Conservation (phyloP, 2,797 vertebrate genomes). For the Momotus momota region DNA sequence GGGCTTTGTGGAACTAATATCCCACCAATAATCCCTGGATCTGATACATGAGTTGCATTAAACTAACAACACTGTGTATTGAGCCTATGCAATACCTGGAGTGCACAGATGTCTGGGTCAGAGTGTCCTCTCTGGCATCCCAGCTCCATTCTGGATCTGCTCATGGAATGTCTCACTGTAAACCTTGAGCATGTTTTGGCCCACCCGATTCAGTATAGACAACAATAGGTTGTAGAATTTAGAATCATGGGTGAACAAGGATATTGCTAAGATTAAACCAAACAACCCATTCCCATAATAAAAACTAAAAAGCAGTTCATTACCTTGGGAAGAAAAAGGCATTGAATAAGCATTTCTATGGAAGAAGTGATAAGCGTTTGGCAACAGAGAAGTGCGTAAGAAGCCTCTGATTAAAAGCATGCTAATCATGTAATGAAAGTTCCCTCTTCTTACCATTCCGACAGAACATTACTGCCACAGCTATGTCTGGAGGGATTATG, state of each 20-base stretch:
- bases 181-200: not conserved
- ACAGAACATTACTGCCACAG: not conserved
- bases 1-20: not conserved
- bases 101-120: not conserved
- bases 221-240: not conserved
- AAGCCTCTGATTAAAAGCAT: not conserved
- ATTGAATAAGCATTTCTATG: not conserved
- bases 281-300: not conserved
- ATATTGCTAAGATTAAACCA: not conserved
- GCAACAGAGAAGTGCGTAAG: not conserved
- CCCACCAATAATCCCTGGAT: not conserved
- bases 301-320: not conserved
- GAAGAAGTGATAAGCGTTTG: not conserved
- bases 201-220: not conserved
- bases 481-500: not conserved
- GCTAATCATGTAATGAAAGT: not conserved
- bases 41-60: not conserved
- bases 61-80: not conserved
- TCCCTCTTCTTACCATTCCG: not conserved
- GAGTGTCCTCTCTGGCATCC: not conserved
- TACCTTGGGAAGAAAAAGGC: not conserved
- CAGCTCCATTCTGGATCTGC: not conserved
- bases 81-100: not conserved
- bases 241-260: not conserved
- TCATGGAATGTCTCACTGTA: not conserved